Base-by-base conservation (phyloP, 2,888 invertebrate species). In the Neoaliturus tenellus region DNA sequence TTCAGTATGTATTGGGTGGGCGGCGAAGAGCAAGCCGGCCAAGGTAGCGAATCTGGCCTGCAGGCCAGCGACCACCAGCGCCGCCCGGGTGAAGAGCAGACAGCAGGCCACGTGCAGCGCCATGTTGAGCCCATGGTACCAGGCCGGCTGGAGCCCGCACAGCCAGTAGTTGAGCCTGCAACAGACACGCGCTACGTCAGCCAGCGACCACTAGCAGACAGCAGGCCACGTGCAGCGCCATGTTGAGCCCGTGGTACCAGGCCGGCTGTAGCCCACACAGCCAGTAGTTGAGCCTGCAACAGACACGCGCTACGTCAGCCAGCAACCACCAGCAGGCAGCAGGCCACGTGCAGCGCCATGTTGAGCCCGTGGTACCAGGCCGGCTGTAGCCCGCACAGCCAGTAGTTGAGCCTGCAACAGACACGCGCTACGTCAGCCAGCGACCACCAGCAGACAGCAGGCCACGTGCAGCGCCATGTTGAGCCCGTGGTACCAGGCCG, bases 1-100 rank as follows among this genome's bases (percentile, higher is more conserved):
- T 91, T 98, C 97, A 0, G 97, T 96, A 90, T 97, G 97, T 86
- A 98, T 93, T 28, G 98, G 97, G 90, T 98, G 98, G 2, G 95
- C 93, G 4, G 97, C 96, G 89, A 97, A 98, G 87, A 97, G 91
- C 62, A 95, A 90, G 23, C 95, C 95, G 0, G 96, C 94, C 17
- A 95, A 90, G 8, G 95, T 93, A 5, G 96, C 95, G 87, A 95
- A 95, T 58, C 94, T 93, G 23, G 93, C 93, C 88, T 93, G 93
- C 87, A 95, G 91, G 25, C 94, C 93, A 71, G 95, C 95, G 78
- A 95, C 93, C n/a, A 92, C 91, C 73, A 93, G 91, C 87, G 94
- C 94, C 51, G 94, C 93, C 86, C 94, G 92, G 25, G 95, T 94
- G 88, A 95, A 95, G 51, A 95, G 92, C 88, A 94, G 92, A 90